Evolutionary conservation across 92 coral and sea anemone species (phyloP), one percentile per base, ranked within the genome.

Genomic region (Phymanthus crucifer): DNA sequence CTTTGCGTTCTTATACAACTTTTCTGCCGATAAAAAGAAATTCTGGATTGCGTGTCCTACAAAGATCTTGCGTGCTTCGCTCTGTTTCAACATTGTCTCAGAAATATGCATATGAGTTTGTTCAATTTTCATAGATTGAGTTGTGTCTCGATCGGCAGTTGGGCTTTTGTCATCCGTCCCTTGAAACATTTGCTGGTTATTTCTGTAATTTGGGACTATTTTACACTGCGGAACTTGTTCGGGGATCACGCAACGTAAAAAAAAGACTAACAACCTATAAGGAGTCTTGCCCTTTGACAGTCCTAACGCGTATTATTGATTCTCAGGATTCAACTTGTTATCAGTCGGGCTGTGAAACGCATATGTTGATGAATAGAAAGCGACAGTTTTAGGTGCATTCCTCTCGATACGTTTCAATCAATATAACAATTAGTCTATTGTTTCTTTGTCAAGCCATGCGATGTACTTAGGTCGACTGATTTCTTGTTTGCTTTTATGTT

Each of bases 1-100:
- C 16, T 73, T 73, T 45, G 54, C 78, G 38, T 73, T 43, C 78
- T 43, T 73, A 32, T 43, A 61, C 72, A 45, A 54, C 72, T 77
- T 46, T 48, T 54, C 8, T 33, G 19, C 38, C 48, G 13, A n/a
- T 24, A 64, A 77, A 32, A 35, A 35, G 71, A 11, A 40, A 35
- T 32, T 70, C 66, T 38, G 36, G 87, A 82, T 91, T 91, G 92
- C 92, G 90, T 88, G 95, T 84, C 38, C 14, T 66, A 36, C 66
- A 17, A 26, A 36, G 40, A 80, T 70, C 81, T 80, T 92, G 91
- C 89, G 88, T 92, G 85, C 83, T 85, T 91, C 84, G 57, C 67
- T 71, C 48, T 83, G 80, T 80, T 84, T 86, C 93, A 87, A 85
- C 93, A 89, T 79, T 89, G 97, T 92, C 97, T 92, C 89, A 40